phyloP scores from a whole-genome alignment of 2,797 vertebrate species.

The Tadarida brasiliensis region DNA sequence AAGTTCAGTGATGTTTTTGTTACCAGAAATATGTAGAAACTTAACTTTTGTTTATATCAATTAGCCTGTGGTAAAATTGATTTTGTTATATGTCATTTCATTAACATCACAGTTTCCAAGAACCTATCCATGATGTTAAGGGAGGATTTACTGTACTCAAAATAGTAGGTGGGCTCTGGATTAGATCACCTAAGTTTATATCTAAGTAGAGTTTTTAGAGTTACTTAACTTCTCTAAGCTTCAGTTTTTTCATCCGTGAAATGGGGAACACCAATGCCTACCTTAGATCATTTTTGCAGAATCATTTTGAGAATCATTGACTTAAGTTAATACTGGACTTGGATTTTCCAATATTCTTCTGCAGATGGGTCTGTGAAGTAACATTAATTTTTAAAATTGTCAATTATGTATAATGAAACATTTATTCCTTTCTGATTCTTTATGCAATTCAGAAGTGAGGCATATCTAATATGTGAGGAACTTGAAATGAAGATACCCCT shows the following conservation, averaged over 20 bases:
- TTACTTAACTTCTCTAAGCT: conserved; percentile 43
- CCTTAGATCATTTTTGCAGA: conserved; percentile 52
- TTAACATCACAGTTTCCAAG: not conserved
- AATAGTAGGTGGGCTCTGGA: conserved; percentile 38
- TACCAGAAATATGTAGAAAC: not conserved
- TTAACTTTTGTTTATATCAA: not conserved
- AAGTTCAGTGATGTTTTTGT: not conserved
- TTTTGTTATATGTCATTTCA: not conserved
- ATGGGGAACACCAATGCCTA: not conserved
- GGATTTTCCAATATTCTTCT: conserved; percentile 58
- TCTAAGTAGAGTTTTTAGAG: conserved; percentile 45
- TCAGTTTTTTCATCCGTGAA: conserved; percentile 52
- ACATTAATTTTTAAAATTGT: conserved; percentile 34
- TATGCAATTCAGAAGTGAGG: conserved; percentile 50
- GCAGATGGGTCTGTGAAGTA: conserved; percentile 35
- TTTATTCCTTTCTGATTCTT: conserved; percentile 61
- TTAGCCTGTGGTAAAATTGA: not conserved
- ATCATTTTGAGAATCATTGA: conserved; percentile 55
- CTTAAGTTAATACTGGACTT: conserved; percentile 42
- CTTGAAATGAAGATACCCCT: not conserved
- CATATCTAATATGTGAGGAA: conserved; percentile 60
- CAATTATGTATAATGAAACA: conserved; percentile 61
- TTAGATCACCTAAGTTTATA: conserved; percentile 49
- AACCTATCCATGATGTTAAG: not conserved
- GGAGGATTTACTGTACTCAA: not conserved